Conservation (phyloP, 2,888 invertebrate species). For the Ectemnius cavifrons region DNA sequence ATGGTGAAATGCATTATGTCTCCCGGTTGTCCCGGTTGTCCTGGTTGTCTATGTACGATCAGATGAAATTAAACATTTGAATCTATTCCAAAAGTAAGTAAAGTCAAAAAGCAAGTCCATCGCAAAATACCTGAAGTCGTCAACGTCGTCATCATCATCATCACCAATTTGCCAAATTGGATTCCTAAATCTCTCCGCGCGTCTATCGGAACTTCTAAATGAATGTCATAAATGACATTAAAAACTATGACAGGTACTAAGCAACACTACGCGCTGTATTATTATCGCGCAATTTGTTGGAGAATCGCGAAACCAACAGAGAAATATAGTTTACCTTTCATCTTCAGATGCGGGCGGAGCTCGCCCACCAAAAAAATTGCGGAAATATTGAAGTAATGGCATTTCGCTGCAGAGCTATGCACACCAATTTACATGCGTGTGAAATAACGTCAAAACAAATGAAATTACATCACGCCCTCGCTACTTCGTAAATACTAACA, state of each 20-base stretch:
- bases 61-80: not conserved
- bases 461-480: not conserved
- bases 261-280: not conserved
- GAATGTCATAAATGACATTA: not conserved
- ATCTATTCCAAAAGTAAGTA: not conserved
- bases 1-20: slow-evolving; percentile 78
- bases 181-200: slow-evolving; percentile 68
- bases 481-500: not conserved
- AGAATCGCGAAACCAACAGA: not conserved
- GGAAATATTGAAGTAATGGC: slow-evolving; percentile 67
- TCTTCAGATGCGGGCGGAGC: slow-evolving; percentile 51
- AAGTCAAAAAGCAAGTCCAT: slow-evolving; percentile 1
- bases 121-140: slow-evolving; percentile 67
- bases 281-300: not conserved
- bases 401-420: slow-evolving; percentile 45
- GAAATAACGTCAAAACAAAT: not conserved
- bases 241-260: not conserved
- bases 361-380: slow-evolving; percentile 60
- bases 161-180: slow-evolving; percentile 74
- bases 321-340: slow-evolving; percentile 54
- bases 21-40: slow-evolving; percentile 14
- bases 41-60: not conserved
- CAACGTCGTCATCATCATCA: slow-evolving; percentile 68
- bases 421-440: not conserved
- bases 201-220: slow-evolving; percentile 57